phyloP scores from a whole-genome alignment of 2,888 invertebrate genomes.

The Rutpela maculata region DNA sequence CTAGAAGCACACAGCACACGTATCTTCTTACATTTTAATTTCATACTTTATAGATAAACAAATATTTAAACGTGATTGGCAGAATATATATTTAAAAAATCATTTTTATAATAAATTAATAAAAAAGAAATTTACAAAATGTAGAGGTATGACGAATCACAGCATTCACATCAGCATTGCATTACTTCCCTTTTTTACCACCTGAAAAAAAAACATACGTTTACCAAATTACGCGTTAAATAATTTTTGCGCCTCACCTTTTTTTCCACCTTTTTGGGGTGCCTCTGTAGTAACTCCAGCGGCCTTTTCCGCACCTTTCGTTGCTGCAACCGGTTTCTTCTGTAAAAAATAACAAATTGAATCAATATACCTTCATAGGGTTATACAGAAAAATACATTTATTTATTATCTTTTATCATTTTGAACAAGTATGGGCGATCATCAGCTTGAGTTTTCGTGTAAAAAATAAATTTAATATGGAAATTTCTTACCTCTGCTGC shows the following conservation, averaged over 20 bases:
- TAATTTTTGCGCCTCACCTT: constrained; percentile 48
- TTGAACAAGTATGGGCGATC: no score
- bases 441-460: no score
- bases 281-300: constrained; percentile 51
- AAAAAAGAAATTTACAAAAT: not conserved
- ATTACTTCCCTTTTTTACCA: constrained; percentile 35
- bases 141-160: not conserved
- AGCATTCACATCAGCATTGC: no score
- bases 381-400: no score
- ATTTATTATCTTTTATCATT: no score
- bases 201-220: constrained; percentile 27
- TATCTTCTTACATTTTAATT: not conserved
- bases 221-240: not conserved
- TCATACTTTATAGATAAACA: not conserved
- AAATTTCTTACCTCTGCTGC: constrained; percentile 34
- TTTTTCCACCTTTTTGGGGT: constrained; percentile 55
- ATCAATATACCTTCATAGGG: no score
- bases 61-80: not conserved
- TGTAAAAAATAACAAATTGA: constrained; percentile 24
- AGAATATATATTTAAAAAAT: not conserved
- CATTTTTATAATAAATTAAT: not conserved
- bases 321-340: constrained; percentile 42
- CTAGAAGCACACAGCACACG: no score
- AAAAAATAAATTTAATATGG: no score
- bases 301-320: constrained; percentile 49